These are phyloP conservation scores for Pygmarrhopalites habei DNA, from an alignment of 1,140 invertebrate species.

Conservation along the genomic window DNA sequence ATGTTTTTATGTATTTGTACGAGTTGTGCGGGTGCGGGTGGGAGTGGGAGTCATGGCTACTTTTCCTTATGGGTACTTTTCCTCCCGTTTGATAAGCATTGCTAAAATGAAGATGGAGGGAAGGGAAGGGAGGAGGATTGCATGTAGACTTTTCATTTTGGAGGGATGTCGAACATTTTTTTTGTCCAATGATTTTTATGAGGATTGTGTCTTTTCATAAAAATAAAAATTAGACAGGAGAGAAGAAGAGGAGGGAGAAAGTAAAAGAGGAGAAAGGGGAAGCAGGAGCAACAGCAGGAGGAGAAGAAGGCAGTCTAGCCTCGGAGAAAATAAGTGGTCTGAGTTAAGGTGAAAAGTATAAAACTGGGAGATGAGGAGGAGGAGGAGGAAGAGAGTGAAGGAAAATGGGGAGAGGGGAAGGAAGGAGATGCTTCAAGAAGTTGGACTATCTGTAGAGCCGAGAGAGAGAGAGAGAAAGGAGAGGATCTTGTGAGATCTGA, in stretches of 20 bases:
- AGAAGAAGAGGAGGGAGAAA: neutral
- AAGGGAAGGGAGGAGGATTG: too few species aligned
- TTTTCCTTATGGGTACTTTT: too few species aligned
- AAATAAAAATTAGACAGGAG: slow-evolving; percentile 17
- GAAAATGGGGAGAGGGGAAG: slow-evolving; percentile 5
- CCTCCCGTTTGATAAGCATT: too few species aligned
- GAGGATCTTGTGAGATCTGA: too few species aligned
- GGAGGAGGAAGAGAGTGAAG: slow-evolving; percentile 8
- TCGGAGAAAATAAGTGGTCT: neutral
- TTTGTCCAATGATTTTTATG: slow-evolving; percentile 22
- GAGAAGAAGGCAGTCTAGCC: neutral
- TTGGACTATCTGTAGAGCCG: neutral
- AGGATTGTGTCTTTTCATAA: slow-evolving; percentile 18
- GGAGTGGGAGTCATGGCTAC: too few species aligned
- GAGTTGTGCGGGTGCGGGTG: too few species aligned
- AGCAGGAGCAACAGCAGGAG: neutral
- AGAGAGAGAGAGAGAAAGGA: neutral
- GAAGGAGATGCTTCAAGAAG: neutral
- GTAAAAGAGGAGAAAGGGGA: neutral
- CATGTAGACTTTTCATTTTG: too few species aligned
- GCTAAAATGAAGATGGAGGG: too few species aligned
- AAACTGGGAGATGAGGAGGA: neutral
- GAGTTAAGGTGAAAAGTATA: neutral
- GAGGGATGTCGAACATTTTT: slow-evolving; percentile 18
- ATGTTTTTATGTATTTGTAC: too few species aligned